A percentile compares a stretch with the other conserved stretches of the same genome.
phyloP scores from a whole-genome alignment of 2,113 vertebrate species.

The Alligator mississippiensis region DNA sequence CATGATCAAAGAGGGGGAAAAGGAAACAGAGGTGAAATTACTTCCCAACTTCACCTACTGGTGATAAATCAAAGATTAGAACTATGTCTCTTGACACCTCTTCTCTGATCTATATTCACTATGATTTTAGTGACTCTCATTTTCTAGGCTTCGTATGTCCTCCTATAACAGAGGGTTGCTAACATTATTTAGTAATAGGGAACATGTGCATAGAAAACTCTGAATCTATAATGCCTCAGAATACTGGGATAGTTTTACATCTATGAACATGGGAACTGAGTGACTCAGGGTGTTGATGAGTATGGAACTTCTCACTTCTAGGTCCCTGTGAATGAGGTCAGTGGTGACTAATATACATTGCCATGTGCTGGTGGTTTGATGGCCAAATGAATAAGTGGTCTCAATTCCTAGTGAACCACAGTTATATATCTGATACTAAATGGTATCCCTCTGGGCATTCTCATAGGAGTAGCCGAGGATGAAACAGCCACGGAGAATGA shows the following conservation, averaged over 20 bases:
- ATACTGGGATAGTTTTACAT: background rate
- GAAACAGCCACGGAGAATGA: background rate
- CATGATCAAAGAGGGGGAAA: slow-evolving; percentile 74
- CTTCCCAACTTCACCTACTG: slow-evolving; percentile 32
- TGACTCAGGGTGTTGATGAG: background rate
- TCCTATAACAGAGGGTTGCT: slow-evolving; percentile 4
- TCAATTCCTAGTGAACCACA: background rate
- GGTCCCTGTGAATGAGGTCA: rapidly evolving
- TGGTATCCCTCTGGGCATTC: background rate
- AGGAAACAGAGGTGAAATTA: slow-evolving; percentile 68
- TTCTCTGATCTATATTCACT: no score
- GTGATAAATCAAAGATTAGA: slow-evolving; percentile 72
- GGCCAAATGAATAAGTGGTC: background rate
- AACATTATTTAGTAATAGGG: slow-evolving; percentile 12
- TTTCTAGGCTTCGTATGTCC: slow-evolving; percentile 65
- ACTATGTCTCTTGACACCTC: slow-evolving; percentile 57
- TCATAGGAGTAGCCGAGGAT: background rate
- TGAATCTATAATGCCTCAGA: background rate
- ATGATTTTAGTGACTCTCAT: no score
- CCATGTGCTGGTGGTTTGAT: background rate
- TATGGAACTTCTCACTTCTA: background rate
- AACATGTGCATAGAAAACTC: slow-evolving; percentile 24
- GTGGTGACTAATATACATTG: background rate
- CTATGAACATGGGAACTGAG: no score
- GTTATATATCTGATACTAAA: background rate